These are phyloP conservation scores for Physocephala rufipes DNA, from an alignment of 2,888 invertebrate genomes.

Conservation along the genomic window DNA sequence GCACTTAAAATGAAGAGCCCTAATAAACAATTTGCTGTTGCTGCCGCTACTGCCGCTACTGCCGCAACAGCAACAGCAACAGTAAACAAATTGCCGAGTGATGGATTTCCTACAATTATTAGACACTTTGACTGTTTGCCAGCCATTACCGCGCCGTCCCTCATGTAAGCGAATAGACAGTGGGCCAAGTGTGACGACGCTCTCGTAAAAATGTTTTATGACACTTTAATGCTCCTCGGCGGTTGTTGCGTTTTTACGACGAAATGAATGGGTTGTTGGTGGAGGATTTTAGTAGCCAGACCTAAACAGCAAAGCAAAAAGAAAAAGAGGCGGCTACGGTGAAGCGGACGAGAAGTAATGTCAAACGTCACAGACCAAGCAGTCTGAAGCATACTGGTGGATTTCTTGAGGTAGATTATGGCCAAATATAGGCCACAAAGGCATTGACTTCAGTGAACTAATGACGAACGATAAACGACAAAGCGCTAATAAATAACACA, in stretches of 20 bases:
- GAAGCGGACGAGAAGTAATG: slow-evolving; percentile 39
- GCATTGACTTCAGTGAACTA: background rate
- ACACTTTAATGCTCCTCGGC: slow-evolving; percentile 22
- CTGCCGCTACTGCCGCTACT: too few relatives aligned
- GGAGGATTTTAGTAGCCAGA: background rate
- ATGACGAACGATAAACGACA: background rate
- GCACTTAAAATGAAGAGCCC: too few relatives aligned
- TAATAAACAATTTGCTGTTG: too few relatives aligned
- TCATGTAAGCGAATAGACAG: background rate
- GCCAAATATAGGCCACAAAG: slow-evolving; percentile 22
- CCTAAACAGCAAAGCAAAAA: background rate
- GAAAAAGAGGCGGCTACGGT: background rate
- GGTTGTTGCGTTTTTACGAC: slow-evolving; percentile 53
- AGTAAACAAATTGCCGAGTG: slow-evolving; percentile 44
- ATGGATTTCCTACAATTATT: slow-evolving; percentile 23
- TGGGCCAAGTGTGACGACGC: slow-evolving; percentile 23
- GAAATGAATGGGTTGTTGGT: slow-evolving; percentile 33
- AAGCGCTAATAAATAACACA: background rate
- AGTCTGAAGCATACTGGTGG: too few relatives aligned
- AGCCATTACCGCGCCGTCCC: too few relatives aligned
- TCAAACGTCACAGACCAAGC: slow-evolving; percentile 45
- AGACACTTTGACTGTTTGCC: background rate
- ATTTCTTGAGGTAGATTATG: slow-evolving; percentile 55
- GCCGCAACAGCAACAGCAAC: slow-evolving; percentile 3
- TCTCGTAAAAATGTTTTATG: slow-evolving; percentile 34